Evolutionary conservation across 2,797 vertebrate genomes (phyloP).

Genomic region (Crenichthys baileyi): DNA sequence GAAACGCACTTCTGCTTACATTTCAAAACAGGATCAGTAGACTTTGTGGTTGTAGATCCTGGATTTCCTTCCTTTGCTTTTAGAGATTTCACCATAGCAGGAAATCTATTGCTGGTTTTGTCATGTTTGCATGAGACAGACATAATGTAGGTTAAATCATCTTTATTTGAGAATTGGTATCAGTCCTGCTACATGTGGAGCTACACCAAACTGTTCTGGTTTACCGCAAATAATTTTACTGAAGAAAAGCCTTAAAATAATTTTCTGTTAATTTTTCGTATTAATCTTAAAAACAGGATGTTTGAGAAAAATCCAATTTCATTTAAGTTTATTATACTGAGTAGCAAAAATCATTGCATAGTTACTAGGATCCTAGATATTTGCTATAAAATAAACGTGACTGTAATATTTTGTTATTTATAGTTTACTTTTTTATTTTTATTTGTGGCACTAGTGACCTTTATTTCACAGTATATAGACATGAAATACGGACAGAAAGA

Average conservation of each 20-base stretch:
- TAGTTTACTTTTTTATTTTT: background rate
- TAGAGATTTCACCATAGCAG: background rate
- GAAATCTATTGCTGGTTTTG: background rate
- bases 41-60: background rate
- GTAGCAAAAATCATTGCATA: background rate
- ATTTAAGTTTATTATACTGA: background rate
- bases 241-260: background rate
- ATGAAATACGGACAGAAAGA: no score
- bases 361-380: background rate
- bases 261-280: background rate
- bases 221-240: no score
- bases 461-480: no score
- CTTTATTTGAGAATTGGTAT: background rate
- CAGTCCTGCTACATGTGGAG: background rate
- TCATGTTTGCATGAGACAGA: background rate
- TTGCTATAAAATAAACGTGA: background rate
- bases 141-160: background rate
- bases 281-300: background rate
- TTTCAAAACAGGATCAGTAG: background rate
- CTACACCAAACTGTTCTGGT: background rate
- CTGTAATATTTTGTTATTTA: background rate
- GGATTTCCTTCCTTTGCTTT: background rate
- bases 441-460: no score
- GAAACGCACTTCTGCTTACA: background rate
- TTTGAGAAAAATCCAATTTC: background rate